phyloP scores from a whole-genome alignment of 2,888 invertebrate genomes.

The Dryobota labecula region DNA sequence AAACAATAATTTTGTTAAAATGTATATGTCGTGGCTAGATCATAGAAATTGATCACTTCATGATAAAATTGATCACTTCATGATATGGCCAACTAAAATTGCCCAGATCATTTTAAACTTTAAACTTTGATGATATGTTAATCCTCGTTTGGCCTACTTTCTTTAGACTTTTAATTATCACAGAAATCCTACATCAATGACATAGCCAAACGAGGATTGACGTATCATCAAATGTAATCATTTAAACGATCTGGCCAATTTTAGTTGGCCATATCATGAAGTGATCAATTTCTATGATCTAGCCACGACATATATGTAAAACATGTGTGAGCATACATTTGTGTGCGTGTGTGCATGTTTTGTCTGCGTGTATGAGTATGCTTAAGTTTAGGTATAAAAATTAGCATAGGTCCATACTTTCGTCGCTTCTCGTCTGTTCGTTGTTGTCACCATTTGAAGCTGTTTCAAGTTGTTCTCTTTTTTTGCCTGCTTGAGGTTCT shows the following conservation, averaged over 20 bases:
- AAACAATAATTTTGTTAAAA: too few species aligned
- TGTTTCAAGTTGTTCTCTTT: slow-evolving; percentile 19
- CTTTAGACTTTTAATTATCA: slow-evolving; percentile 5
- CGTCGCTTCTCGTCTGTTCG: slow-evolving; percentile 22
- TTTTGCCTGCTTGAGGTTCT: slow-evolving; percentile 32
- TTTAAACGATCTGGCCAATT: slow-evolving; percentile 12
- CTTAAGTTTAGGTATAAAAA: slow-evolving; percentile 15
- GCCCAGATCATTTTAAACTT: slow-evolving; percentile 5
- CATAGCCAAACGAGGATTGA: slow-evolving; percentile 7
- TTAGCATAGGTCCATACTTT: slow-evolving; percentile 27
- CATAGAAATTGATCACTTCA: too few species aligned
- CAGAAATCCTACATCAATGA: slow-evolving; percentile 6
- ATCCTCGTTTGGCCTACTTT: slow-evolving; percentile 7
- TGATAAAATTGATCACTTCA: too few species aligned
- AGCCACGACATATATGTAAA: slow-evolving; percentile 17
- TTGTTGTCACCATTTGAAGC: slow-evolving; percentile 26
- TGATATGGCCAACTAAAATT: slow-evolving; percentile 15
- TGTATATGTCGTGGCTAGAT: too few species aligned
- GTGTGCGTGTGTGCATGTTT: slow-evolving; percentile 16
- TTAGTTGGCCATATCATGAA: slow-evolving; percentile 15
- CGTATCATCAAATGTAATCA: slow-evolving; percentile 5
- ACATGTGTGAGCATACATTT: slow-evolving; percentile 11
- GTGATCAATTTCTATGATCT: too few species aligned
- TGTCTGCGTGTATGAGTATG: slow-evolving; percentile 18
- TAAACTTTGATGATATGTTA: neutral